A percentile compares a stretch with the other conserved stretches of the same genome.
Conservation (phyloP, 2,888 invertebrate genomes). For the Lampropteryx suffumata region DNA sequence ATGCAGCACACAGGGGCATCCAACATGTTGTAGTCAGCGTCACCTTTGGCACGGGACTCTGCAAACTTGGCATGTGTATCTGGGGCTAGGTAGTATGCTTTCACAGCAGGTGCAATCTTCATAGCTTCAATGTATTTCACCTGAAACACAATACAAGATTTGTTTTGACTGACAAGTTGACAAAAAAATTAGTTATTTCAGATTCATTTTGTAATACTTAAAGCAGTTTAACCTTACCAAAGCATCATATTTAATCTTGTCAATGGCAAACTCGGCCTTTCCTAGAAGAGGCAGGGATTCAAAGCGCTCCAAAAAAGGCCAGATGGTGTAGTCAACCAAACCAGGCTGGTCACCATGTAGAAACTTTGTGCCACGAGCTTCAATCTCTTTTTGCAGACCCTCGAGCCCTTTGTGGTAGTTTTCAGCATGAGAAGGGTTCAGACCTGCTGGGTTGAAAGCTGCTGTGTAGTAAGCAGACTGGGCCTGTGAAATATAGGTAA, state of each 20-base stretch:
- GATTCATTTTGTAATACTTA: no score
- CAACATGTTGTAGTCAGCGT: slow-evolving; percentile 87
- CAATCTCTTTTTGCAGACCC: slow-evolving; percentile 85
- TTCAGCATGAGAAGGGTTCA: slow-evolving; percentile 68
- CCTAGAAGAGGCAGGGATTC: slow-evolving; percentile 82
- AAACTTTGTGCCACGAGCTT: slow-evolving; percentile 84
- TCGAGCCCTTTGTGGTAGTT: slow-evolving; percentile 83
- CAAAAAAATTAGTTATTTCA: no score
- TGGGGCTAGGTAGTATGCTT: slow-evolving; percentile 84
- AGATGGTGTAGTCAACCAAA: slow-evolving; percentile 91
- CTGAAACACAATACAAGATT: no score
- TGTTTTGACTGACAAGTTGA: no score
- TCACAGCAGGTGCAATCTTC: slow-evolving; percentile 87
- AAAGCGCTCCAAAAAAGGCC: slow-evolving; percentile 91
- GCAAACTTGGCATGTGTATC: slow-evolving; percentile 89
- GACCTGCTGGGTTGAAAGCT: slow-evolving; percentile 62
- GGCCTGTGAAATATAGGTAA: slow-evolving; percentile 57
- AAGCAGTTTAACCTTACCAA: slow-evolving; percentile 76
- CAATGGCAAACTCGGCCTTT: slow-evolving; percentile 85
- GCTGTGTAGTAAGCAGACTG: slow-evolving; percentile 81
- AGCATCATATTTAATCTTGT: slow-evolving; percentile 84
- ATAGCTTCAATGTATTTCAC: slow-evolving; percentile 85
- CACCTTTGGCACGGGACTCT: slow-evolving; percentile 84
- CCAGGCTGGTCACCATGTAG: slow-evolving; percentile 88
- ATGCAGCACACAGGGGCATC: slow-evolving; percentile 72